A percentile compares a stretch with the other conserved stretches of the same genome.
These are phyloP conservation scores for Glandiceps talaboti DNA, from an alignment of 53 echinoderm and acorn worm genomes.

Conservation along the genomic window DNA sequence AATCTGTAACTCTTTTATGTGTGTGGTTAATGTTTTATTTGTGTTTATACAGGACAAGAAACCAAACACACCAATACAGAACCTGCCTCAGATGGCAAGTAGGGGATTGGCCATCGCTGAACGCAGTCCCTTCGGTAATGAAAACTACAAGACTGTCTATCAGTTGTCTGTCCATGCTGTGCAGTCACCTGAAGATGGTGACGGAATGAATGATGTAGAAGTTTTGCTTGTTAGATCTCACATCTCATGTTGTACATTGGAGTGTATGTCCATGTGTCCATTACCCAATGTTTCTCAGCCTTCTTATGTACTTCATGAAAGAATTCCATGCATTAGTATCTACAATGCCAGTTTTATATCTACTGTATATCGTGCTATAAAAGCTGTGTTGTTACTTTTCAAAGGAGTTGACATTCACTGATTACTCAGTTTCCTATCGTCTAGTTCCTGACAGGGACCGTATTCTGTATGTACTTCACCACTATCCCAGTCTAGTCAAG, in stretches of 20 bases:
- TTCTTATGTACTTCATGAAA: neutral
- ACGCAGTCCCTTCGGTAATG: neutral
- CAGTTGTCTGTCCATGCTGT: neutral
- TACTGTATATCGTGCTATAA: neutral
- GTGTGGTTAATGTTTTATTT: no score
- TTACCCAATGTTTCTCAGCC: neutral
- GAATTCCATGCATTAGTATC: neutral
- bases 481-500: no score
- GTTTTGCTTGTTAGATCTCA: neutral
- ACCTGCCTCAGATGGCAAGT: neutral
- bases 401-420: neutral
- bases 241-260: neutral
- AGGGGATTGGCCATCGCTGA: neutral
- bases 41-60: neutral
- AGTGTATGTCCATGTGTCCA: neutral
- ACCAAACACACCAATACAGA: neutral
- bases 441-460: no score
- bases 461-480: no score
- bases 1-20: no score
- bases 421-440: neutral
- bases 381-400: neutral
- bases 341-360: neutral
- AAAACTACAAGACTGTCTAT: neutral
- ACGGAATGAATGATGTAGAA: neutral
- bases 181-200: neutral